Evolutionary conservation across 2,888 invertebrate species (phyloP), one percentile per base, ranked within the genome.

Genomic region (Halictus quadricinctus): DNA sequence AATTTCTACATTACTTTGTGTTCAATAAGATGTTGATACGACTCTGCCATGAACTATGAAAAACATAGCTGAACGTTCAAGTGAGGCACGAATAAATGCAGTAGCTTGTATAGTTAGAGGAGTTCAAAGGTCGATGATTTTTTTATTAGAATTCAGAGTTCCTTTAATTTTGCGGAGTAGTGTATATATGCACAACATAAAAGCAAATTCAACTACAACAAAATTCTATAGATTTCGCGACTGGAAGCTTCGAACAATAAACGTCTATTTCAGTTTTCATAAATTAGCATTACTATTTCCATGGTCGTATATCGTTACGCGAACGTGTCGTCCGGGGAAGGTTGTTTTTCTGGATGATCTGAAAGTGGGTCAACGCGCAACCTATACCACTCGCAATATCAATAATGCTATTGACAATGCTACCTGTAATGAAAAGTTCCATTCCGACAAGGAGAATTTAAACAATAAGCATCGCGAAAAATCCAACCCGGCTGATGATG

Each of bases 341-440:
- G 7, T 18, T 66, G 3, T 66, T 66, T 66, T 66, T 66, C 18
- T 29, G 7, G 8, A 29, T 2, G 2, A 66, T 15, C 18, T 8
- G 29, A 29, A 66, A 36, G 2, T 66, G 66, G 36, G 66, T 66
- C 66, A 18, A 18, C 18, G 36, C 66, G 36, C 36, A 2, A 15
- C 6, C 64, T 15, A 15, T 64, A 29, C 60, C 60, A 5, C 29
- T 8, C 15, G 64, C 64, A 66, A 36, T 66, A 36, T 66, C 66
- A 66, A 36, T 29, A 66, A 36, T 66, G 66, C 18, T 29, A 18
- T 66, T 10, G 66, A 36, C 66, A 66, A 66, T 66, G 66, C 29
- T 66, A 36, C 18, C 66, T 18, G 66, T 66, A 66, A 66, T 66
- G 36, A 66, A 66, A 66, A 29, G 36, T 66, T 66, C 66, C 36